Percentiles rank a stretch among this genome's conserved stretches.
These are phyloP conservation scores for Argyrosomus regius DNA, from an alignment of 2,797 vertebrate species.

Conservation along the genomic window DNA sequence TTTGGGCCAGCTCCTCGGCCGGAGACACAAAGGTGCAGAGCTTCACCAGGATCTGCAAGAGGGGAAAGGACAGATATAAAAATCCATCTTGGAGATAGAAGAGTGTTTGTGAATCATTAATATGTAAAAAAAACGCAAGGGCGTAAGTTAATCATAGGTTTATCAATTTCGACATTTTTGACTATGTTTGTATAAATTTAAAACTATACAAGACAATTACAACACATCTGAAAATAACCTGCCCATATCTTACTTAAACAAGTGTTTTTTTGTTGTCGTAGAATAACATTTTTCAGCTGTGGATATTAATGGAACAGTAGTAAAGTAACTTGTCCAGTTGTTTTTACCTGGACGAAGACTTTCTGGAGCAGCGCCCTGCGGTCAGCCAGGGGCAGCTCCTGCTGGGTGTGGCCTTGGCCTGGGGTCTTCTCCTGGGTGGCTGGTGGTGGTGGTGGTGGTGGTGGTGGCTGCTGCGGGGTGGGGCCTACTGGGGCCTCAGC, in stretches of 20 bases:
- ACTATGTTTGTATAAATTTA: no score
- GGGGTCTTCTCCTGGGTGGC: constrained; percentile 79
- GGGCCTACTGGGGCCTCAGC: constrained; percentile 90
- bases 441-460: constrained; percentile 86
- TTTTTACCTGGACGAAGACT: constrained; percentile 95
- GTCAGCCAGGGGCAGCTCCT: constrained; percentile 93
- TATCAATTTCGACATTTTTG: neutral
- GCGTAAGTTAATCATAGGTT: neutral
- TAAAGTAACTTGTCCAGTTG: neutral
- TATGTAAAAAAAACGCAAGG: neutral
- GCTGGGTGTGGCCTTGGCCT: constrained; percentile 71
- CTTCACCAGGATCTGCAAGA: constrained; percentile 94
- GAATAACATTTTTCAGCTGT: neutral
- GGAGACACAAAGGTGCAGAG: constrained; percentile 97
- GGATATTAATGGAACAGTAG: neutral
- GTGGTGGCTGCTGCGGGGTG: constrained; percentile 79
- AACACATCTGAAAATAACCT: neutral
- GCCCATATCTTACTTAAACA: neutral
- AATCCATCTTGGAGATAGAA: neutral
- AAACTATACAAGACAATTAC: neutral
- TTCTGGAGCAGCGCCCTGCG: constrained; percentile 95
- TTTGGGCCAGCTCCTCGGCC: constrained; percentile 97
- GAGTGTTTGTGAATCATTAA: neutral
- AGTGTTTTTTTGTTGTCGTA: neutral
- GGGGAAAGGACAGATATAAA: neutral